A percentile compares a stretch with the other conserved stretches of the same genome.
phyloP scores from a whole-genome alignment of 2,888 invertebrate species.

The Sycophila texana region DNA sequence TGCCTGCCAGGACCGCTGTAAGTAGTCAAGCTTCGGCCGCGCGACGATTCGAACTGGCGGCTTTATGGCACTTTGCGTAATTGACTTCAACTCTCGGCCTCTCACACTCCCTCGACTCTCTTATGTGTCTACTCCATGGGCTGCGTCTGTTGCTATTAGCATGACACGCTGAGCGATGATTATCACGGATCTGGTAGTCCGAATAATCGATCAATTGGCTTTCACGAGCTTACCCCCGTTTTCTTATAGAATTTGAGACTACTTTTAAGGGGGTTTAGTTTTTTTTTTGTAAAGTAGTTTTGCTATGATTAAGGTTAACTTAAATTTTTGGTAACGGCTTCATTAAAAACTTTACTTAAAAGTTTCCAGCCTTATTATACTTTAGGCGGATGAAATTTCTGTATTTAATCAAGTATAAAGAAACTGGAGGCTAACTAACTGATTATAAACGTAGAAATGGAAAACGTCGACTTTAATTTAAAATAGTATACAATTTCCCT shows the following conservation, averaged over 20 bases:
- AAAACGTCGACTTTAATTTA: no score
- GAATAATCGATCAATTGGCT: no score
- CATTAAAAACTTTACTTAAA: conserved; percentile 3
- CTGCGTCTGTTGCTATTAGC: not conserved
- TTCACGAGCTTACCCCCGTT: no score
- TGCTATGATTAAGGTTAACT: no score
- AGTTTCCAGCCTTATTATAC: not conserved
- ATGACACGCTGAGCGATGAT: not conserved
- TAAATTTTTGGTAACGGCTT: not conserved
- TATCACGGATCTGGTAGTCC: not conserved
- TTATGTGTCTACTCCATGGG: not conserved
- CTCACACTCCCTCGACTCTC: not conserved
- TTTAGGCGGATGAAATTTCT: not conserved
- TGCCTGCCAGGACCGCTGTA: conserved; percentile 61
- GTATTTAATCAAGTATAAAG: conserved; percentile 51
- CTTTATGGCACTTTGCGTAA: conserved; percentile 66
- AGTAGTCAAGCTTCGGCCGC: conserved; percentile 65
- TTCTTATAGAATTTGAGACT: no score
- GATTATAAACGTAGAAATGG: no score
- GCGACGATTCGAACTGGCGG: conserved; percentile 67
- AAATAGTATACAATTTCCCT: no score
- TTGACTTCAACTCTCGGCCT: conserved; percentile 60
- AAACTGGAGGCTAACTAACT: conserved; percentile 44
- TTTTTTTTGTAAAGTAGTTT: no score
- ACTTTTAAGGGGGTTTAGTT: no score